Evolutionary conservation across 2,113 vertebrate genomes (phyloP).

Genomic region (Sinocyclocheilus grahami): DNA sequence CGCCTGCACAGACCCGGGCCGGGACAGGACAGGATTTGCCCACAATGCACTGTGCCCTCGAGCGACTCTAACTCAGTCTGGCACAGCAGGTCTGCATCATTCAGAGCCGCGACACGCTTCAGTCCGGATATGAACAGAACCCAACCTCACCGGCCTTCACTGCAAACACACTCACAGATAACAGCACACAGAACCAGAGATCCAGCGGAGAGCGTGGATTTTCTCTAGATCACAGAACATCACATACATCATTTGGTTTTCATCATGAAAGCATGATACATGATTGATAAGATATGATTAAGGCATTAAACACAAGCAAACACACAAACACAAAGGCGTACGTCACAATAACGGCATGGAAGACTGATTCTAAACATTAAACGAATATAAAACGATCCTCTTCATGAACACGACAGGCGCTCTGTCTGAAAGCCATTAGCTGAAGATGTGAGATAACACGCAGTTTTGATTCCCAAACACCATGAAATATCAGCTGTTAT

Average conservation of each 20-base stretch:
- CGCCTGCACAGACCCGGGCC: slow-evolving; percentile 42
- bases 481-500: no score
- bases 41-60: slow-evolving; percentile 77
- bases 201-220: no score
- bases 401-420: background rate
- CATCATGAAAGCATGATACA: no score
- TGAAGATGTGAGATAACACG: no score
- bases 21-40: slow-evolving; percentile 64
- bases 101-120: slow-evolving; percentile 57
- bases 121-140: no score
- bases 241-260: no score
- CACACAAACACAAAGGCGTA: no score
- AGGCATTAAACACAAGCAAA: no score
- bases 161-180: slow-evolving; percentile 29
- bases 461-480: no score
- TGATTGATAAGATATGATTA: no score
- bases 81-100: slow-evolving; percentile 69
- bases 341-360: no score
- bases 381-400: slow-evolving; percentile 36
- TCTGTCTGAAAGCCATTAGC: slow-evolving; percentile 49
- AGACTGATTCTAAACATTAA: slow-evolving; percentile 33
- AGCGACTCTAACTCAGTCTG: slow-evolving; percentile 73
- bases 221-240: no score
- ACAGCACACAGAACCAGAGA: background rate
- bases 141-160: slow-evolving; percentile 45